Evolutionary conservation across 2,888 invertebrate genomes (phyloP), one percentile per base, ranked within the genome.

Genomic region (Entomobrya proxima): DNA sequence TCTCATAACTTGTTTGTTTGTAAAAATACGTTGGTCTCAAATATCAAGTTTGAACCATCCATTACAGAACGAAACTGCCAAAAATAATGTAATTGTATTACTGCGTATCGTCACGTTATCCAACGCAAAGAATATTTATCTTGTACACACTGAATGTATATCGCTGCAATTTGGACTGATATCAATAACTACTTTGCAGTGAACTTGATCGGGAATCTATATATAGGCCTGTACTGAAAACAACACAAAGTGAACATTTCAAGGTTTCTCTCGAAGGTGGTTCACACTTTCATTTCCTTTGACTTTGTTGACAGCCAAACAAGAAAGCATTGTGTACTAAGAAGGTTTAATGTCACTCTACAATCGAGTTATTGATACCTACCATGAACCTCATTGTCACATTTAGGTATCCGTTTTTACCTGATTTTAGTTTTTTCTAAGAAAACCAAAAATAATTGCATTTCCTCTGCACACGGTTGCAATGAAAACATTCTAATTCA

Each of bases 251-350:
- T 64, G 15, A 52, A 69, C 32, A 32, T 67, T 76, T 83, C 83
- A 83, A 83, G 83, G 83, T 27, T 67, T 27, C 50, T 64, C 27
- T 67, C 37, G 75, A 76, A 76, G 83, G 83, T 21, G 52, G 83
- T 40, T 67, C 64, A 76, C 83, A 76, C 83, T 83, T 83, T 83
- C 83, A 32, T 76, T 83, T 76, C 50, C 58, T 58, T 75, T 35
- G 30, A 1, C 30, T 30, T 24, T 1, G 13, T 47, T 75, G 50
- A 83, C 75, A 64, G n/a, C n/a, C 21, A 24, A 27, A 64, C 64
- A 61, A 83, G 83, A 83, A 83, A 83, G 67, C 64, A 21, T 21
- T 32, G 35, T 75, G 9, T 9, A 27, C 55, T 80, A 72, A 50
- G 69, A 55, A 72, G 80, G 67, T 58, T 30, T 44, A n/a, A 0